A percentile compares a stretch with the other conserved stretches of the same genome.
These are phyloP conservation scores for Phyllotis vaccarum DNA, from an alignment of 2,797 vertebrate species.

Conservation along the genomic window DNA sequence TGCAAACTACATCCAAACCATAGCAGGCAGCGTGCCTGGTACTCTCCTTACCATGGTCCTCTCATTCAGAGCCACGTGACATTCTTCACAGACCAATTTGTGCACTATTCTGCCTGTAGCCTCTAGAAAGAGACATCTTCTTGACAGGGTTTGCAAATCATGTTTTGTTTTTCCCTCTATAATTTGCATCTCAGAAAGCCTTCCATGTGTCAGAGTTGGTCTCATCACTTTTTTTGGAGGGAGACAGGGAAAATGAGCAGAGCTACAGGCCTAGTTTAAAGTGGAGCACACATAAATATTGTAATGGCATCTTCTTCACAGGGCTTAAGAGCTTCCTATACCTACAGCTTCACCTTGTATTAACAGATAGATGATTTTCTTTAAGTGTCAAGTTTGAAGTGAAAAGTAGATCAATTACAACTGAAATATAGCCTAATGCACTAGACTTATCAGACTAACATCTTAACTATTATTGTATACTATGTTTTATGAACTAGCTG, in stretches of 20 bases:
- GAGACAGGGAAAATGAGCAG: not conserved
- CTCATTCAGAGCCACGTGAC: not conserved
- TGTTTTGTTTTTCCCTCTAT: conserved; percentile 71
- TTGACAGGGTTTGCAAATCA: conserved; percentile 74
- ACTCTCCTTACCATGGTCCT: rapidly evolving
- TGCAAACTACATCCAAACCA: not conserved
- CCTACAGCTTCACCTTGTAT: conserved; percentile 58
- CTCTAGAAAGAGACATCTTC: conserved; percentile 67
- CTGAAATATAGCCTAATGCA: conserved; percentile 58
- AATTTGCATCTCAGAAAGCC: conserved; percentile 64
- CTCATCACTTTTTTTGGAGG: conserved; percentile 67
- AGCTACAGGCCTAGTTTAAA: conserved; percentile 58
- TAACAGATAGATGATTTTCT: conserved; percentile 61
- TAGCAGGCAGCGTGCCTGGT: too few relatives aligned
- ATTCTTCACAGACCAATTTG: not conserved
- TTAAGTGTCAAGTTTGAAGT: conserved; percentile 63
- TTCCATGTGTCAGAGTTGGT: conserved; percentile 74
- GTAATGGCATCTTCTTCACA: conserved; percentile 11
- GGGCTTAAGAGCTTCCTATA: conserved; percentile 58
- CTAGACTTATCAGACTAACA: conserved; percentile 50
- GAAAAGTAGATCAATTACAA: conserved; percentile 64
- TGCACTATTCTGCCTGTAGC: not conserved
- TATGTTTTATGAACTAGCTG: conserved; percentile 26
- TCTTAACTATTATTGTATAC: conserved; percentile 35
- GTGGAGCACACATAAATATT: conserved; percentile 51